Conservation (phyloP, 53 echinoderm and acorn worm species). For the Luidia sarsii region DNA sequence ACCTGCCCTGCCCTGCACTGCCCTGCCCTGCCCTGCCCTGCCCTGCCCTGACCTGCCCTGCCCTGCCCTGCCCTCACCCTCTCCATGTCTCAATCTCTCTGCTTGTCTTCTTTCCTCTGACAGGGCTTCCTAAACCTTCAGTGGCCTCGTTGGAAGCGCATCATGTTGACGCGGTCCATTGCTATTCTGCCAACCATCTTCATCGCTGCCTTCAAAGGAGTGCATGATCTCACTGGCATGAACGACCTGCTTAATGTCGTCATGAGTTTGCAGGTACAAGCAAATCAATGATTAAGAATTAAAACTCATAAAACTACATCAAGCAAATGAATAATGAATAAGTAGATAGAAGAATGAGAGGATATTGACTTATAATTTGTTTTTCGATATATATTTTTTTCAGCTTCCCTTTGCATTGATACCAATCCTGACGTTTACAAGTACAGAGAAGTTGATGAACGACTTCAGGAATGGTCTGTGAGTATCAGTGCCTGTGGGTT, state of each 20-base stretch:
- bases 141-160: conserved; percentile 92
- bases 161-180: conserved; percentile 90
- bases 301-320: not conserved
- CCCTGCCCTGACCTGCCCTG: too few species aligned
- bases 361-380: too few species aligned
- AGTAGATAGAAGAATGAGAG: too few species aligned
- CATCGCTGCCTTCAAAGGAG: conserved; percentile 83
- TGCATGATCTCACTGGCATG: conserved; percentile 93
- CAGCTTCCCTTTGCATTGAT: conserved; percentile 97
- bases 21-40: too few species aligned
- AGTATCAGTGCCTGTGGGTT: conserved; percentile 50
- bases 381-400: too few species aligned
- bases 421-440: conserved; percentile 94
- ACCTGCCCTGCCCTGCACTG: too few species aligned
- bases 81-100: not conserved
- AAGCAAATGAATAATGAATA: too few species aligned
- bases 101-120: too few species aligned
- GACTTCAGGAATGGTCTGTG: conserved; percentile 87
- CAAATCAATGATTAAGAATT: not conserved
- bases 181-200: conserved; percentile 86
- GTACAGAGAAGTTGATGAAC: conserved; percentile 70
- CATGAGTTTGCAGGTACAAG: conserved; percentile 89
- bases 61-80: too few species aligned
- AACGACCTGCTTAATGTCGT: conserved; percentile 92
- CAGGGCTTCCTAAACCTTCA: conserved; percentile 93